phyloP scores from a whole-genome alignment of 2,113 vertebrate genomes.

The Agelaius phoeniceus region DNA sequence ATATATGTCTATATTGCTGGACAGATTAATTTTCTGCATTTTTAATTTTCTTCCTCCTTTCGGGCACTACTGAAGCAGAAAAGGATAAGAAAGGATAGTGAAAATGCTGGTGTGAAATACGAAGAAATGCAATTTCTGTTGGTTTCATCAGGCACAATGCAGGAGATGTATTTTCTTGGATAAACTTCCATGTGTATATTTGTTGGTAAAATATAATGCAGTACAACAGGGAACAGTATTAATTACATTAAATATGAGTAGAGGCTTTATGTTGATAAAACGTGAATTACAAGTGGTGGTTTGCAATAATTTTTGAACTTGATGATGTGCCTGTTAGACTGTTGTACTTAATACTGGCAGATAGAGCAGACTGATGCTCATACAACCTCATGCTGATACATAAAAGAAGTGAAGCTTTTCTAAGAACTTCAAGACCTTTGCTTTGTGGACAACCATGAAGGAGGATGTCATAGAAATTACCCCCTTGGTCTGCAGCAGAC shows the following conservation, averaged over 20 bases:
- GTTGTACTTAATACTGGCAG: background rate
- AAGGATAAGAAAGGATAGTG: background rate
- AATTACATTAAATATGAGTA: background rate
- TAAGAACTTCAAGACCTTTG: background rate
- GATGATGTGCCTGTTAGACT: background rate
- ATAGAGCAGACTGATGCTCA: background rate
- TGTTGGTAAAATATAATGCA: background rate
- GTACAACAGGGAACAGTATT: background rate
- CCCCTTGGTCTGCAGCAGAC: background rate
- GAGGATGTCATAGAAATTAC: slow-evolving; percentile 15
- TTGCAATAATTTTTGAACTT: background rate
- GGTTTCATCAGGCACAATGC: background rate
- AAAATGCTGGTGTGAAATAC: background rate
- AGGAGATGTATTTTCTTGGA: background rate
- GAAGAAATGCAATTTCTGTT: background rate
- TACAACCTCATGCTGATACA: background rate
- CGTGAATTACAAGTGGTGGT: background rate
- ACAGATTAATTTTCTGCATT: background rate
- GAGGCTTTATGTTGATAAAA: background rate
- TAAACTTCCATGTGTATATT: background rate
- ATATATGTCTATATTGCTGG: background rate
- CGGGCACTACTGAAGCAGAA: background rate
- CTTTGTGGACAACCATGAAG: background rate
- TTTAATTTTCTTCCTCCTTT: background rate
- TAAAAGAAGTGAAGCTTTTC: background rate